A percentile compares a stretch with the other conserved stretches of the same genome.
Evolutionary conservation across 1,140 invertebrate species (phyloP).

Genomic region (Trichonephila clavipes): DNA sequence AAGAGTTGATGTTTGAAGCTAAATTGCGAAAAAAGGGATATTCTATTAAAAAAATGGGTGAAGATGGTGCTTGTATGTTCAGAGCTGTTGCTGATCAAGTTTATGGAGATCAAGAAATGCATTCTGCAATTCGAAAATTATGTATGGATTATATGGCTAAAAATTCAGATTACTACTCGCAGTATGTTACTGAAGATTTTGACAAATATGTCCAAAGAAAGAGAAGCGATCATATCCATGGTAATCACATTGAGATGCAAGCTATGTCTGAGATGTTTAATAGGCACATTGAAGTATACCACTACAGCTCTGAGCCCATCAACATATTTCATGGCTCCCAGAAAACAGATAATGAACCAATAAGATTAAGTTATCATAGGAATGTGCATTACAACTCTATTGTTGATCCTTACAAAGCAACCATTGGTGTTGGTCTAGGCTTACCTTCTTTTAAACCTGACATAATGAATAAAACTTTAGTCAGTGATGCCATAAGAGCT

Average conservation of each 20-base stretch:
- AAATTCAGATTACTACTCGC: constrained; percentile 95
- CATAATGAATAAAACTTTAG: constrained; percentile 87
- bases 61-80: constrained; percentile 96
- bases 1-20: constrained; percentile 87
- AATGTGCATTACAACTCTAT: constrained; percentile 95
- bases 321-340: constrained; percentile 92
- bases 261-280: constrained; percentile 96
- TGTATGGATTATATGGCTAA: constrained; percentile 96
- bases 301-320: constrained; percentile 90
- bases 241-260: constrained; percentile 97
- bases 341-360: constrained; percentile 89
- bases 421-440: constrained; percentile 92
- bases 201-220: constrained; percentile 91
- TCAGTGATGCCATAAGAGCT: constrained; percentile 89
- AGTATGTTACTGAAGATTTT: constrained; percentile 96
- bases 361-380: constrained; percentile 94
- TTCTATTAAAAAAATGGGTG: constrained; percentile 92
- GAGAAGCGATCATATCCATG: constrained; percentile 89
- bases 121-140: constrained; percentile 89
- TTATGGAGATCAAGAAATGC: constrained; percentile 96
- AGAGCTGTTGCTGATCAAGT: constrained; percentile 95
- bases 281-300: constrained; percentile 95
- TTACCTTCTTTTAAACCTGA: constrained; percentile 92
- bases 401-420: constrained; percentile 91
- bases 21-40: constrained; percentile 88